phyloP scores from a whole-genome alignment of 1,140 invertebrate genomes.

The Gryllus bimaculatus region DNA sequence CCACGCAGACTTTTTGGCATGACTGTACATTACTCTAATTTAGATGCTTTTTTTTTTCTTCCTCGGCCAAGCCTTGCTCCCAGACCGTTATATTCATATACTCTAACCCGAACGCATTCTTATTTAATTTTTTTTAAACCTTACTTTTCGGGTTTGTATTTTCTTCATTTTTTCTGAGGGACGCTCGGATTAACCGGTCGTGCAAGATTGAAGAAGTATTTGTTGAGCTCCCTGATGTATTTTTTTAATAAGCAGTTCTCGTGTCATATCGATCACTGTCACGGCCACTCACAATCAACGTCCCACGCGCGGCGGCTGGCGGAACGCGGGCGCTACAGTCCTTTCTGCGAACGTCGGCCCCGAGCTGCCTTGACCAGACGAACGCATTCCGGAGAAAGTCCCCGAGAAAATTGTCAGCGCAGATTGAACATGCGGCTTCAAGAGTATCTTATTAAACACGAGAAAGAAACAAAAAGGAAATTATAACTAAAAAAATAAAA shows the following conservation, averaged over 20 bases:
- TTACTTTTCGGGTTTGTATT: neutral
- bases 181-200: slow-evolving; percentile 2
- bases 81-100: neutral
- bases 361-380: no score
- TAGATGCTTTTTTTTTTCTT: neutral
- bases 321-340: neutral
- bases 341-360: neutral
- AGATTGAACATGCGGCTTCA: no score
- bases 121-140: neutral
- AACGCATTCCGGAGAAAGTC: no score
- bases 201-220: slow-evolving; percentile 5
- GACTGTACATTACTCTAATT: slow-evolving; percentile 5
- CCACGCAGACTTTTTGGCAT: neutral
- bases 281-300: neutral
- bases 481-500: no score
- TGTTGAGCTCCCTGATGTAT: slow-evolving; percentile 3
- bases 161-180: neutral
- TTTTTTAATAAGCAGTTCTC: neutral
- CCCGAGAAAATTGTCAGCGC: no score
- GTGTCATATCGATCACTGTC: slow-evolving; percentile 3
- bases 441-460: no score
- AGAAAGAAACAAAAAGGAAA: no score
- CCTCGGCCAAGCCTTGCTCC: no score
- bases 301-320: neutral
- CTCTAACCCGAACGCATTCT: neutral